Evolutionary conservation across 2,888 invertebrate species (phyloP).

Genomic region (Trisateles emortualis): DNA sequence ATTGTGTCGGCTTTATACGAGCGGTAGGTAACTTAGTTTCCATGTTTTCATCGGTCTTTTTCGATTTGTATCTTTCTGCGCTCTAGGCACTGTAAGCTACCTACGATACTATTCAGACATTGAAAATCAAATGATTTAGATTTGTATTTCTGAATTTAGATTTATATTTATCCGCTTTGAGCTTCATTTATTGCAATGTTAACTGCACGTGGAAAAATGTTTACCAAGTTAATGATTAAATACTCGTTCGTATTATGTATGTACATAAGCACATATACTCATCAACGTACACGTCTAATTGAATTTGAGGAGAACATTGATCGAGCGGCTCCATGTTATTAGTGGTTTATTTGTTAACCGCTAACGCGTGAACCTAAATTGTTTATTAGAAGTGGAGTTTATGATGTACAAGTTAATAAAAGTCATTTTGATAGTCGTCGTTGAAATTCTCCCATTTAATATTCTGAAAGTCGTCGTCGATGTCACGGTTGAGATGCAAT

Average conservation of each 20-base stretch:
- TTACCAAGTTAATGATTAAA: not conserved
- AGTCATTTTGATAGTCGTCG: not conserved
- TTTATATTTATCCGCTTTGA: constrained; percentile 25
- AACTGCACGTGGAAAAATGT: not conserved
- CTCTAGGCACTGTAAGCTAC: constrained; percentile 49
- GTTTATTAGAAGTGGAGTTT: constrained; percentile 3
- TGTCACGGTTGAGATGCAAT: constrained; percentile 35
- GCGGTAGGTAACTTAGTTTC: constrained; percentile 59
- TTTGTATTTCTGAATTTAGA: constrained; percentile 35
- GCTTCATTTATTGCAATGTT: not conserved
- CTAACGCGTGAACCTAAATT: not conserved
- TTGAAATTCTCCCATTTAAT: constrained; percentile 2
- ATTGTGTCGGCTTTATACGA: constrained; percentile 61
- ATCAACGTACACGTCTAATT: constrained; percentile 1
- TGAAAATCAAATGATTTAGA: constrained; percentile 45
- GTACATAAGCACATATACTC: not conserved
- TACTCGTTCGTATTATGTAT: not conserved
- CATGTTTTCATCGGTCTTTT: constrained; percentile 54
- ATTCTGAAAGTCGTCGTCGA: constrained; percentile 25
- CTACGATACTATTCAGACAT: constrained; percentile 38
- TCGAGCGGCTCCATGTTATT: constrained; percentile 3
- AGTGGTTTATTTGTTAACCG: constrained; percentile 6
- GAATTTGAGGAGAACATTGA: constrained; percentile 2
- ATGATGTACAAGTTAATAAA: constrained; percentile 2
- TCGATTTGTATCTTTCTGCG: constrained; percentile 55